Conservation (phyloP, 2,888 invertebrate genomes). For the Xestobium rufovillosum region DNA sequence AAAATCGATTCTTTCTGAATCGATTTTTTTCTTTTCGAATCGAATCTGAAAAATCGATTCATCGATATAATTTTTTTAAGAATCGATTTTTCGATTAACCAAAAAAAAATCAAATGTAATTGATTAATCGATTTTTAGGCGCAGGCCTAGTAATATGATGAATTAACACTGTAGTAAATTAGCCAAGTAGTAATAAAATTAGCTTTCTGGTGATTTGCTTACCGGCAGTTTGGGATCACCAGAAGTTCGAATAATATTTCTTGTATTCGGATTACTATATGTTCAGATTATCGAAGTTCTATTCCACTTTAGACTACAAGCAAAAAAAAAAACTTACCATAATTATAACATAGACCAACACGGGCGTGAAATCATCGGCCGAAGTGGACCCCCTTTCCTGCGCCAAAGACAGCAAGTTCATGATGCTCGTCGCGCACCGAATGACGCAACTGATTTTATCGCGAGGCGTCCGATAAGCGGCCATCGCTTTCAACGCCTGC, state of each 20-base stretch:
- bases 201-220: neutral
- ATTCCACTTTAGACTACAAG: too few species aligned
- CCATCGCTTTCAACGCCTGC: slow-evolving; percentile 77
- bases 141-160: too few species aligned
- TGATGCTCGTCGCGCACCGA: slow-evolving; percentile 86
- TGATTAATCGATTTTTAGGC: too few species aligned
- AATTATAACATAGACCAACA: slow-evolving; percentile 91
- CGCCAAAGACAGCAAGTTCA: slow-evolving; percentile 85
- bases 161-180: too few species aligned
- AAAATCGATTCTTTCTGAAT: too few species aligned
- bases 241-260: slow-evolving; percentile 1
- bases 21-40: too few species aligned
- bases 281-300: too few species aligned
- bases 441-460: slow-evolving; percentile 76
- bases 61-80: too few species aligned
- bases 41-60: too few species aligned
- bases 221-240: neutral
- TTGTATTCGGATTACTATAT: neutral
- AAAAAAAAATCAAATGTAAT: too few species aligned
- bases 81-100: too few species aligned
- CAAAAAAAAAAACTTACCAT: slow-evolving; percentile 55
- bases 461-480: slow-evolving; percentile 83
- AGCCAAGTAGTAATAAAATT: too few species aligned
- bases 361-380: slow-evolving; percentile 93
- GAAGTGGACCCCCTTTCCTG: slow-evolving; percentile 71